Percentiles rank a stretch among this genome's conserved stretches.
phyloP scores from a whole-genome alignment of 2,888 invertebrate species.

The Cheiracanthium punctorium region DNA sequence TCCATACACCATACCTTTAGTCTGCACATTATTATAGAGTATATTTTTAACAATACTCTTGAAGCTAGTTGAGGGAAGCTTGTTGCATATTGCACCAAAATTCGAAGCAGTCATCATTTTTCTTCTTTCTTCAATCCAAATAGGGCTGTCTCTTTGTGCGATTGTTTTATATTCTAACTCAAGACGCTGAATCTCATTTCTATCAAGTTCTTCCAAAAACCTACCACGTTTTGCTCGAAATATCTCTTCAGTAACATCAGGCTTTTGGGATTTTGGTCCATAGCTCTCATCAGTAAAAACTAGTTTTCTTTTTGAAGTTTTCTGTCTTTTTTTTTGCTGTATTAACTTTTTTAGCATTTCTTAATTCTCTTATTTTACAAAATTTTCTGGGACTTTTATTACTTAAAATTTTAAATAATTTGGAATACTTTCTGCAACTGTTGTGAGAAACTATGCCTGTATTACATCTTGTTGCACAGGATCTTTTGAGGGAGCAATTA shows the following conservation, averaged over 20 bases:
- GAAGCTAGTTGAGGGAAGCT: neutral
- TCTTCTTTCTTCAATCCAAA: neutral
- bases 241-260: neutral
- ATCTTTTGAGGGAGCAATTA: neutral
- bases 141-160: neutral
- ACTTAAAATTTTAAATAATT: neutral
- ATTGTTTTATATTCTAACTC: neutral
- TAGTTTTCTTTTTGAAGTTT: neutral
- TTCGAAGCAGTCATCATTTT: neutral
- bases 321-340: neutral
- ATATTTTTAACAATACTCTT: neutral
- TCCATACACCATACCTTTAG: neutral
- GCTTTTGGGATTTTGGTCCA: neutral
- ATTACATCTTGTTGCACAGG: constrained; percentile 14
- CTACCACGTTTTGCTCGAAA: neutral
- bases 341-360: neutral
- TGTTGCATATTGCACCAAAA: neutral
- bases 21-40: neutral
- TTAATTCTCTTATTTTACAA: neutral
- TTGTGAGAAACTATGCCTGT: neutral
- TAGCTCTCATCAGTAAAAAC: neutral
- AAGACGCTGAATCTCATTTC: neutral
- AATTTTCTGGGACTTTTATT: neutral
- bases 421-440: neutral
- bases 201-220: neutral